phyloP scores from a whole-genome alignment of 2,888 invertebrate genomes.

The Pammene fasciana region DNA sequence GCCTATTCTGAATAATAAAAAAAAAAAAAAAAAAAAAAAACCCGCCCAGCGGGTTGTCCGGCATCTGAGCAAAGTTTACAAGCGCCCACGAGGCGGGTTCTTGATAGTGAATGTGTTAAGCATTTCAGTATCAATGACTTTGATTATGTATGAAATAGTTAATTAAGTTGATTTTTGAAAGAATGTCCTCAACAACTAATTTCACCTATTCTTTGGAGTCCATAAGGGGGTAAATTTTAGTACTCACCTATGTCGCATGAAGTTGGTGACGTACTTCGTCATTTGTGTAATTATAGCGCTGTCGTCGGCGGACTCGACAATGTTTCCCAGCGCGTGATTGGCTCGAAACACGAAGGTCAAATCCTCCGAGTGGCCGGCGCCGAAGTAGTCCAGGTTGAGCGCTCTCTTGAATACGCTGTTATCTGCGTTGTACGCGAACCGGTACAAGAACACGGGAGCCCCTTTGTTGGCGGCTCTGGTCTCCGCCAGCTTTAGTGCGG shows the following conservation, averaged over 20 bases:
- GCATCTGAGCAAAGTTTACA: too few relatives aligned
- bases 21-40: too few relatives aligned
- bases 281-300: constrained; percentile 59
- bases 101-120: too few relatives aligned
- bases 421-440: constrained; percentile 79
- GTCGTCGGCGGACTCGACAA: constrained; percentile 46
- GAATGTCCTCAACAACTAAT: too few relatives aligned
- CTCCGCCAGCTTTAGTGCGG: constrained; percentile 61
- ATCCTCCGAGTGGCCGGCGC: constrained; percentile 85
- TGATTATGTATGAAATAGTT: too few relatives aligned
- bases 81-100: too few relatives aligned
- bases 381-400: constrained; percentile 64
- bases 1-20: too few relatives aligned
- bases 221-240: not conserved
- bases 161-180: too few relatives aligned
- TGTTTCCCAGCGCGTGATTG: constrained; percentile 54
- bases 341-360: constrained; percentile 79
- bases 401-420: constrained; percentile 73
- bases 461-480: constrained; percentile 52
- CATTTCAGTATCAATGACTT: too few relatives aligned
- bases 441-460: constrained; percentile 79
- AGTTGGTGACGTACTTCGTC: constrained; percentile 62
- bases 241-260: constrained; percentile 63
- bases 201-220: not conserved
- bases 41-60: too few relatives aligned